Conservation (phyloP, 2,888 invertebrate species). For the Cataglyphis altisquamis region DNA sequence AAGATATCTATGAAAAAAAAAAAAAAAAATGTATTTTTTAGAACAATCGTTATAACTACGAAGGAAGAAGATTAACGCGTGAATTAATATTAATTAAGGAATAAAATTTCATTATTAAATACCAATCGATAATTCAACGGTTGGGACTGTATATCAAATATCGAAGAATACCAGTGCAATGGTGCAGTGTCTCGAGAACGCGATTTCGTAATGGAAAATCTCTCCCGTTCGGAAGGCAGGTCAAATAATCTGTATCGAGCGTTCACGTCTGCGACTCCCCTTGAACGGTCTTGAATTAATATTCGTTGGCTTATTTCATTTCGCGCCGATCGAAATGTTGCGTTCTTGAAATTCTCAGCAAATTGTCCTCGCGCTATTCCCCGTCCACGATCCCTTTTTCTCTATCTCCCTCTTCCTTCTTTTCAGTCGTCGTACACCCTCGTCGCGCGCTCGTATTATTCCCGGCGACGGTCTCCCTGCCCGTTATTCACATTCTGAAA, state of each 20-base stretch:
- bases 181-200: constrained; percentile 26
- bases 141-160: not conserved
- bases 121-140: constrained; percentile 7
- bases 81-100: not conserved
- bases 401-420: constrained; percentile 52
- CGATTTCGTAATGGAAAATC: constrained; percentile 56
- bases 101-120: constrained; percentile 34
- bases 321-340: constrained; percentile 76
- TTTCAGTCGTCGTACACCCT: constrained; percentile 20
- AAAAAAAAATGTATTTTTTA: not conserved
- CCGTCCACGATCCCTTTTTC: constrained; percentile 60
- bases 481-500: constrained; percentile 71
- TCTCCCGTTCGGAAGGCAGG: constrained; percentile 55
- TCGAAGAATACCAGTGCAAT: constrained; percentile 26
- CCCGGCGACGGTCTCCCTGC: constrained; percentile 54
- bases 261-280: constrained; percentile 50
- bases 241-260: constrained; percentile 74
- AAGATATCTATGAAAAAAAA: not conserved
- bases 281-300: constrained; percentile 74
- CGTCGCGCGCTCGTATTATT: constrained; percentile 70
- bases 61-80: not conserved
- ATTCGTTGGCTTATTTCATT: constrained; percentile 80
- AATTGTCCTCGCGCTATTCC: constrained; percentile 71
- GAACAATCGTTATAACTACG: not conserved
- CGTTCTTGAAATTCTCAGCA: constrained; percentile 78